phyloP scores from a whole-genome alignment of 2,888 invertebrate species.

The Hanleya hanleyi region DNA sequence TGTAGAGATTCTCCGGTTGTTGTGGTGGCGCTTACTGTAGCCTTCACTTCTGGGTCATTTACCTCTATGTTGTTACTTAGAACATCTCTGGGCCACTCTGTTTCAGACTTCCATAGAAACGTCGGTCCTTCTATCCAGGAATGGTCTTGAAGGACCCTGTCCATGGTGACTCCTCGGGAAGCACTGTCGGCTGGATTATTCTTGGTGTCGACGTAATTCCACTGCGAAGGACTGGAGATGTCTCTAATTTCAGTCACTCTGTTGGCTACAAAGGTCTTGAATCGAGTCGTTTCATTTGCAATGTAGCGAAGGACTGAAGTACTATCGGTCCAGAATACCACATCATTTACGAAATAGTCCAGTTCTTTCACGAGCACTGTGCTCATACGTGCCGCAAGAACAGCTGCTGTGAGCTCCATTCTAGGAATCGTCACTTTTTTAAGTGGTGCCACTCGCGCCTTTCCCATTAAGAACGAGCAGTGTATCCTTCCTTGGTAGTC shows the following conservation, averaged over 20 bases:
- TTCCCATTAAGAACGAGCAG: conserved; percentile 35
- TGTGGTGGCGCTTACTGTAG: too few relatives aligned
- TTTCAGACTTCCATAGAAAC: too few relatives aligned
- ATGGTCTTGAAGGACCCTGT: background rate
- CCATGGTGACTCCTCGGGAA: conserved; percentile 20
- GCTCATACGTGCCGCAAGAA: conserved; percentile 15
- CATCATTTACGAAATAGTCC: background rate
- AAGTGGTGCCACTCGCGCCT: conserved; percentile 30
- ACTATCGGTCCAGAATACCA: conserved; percentile 23
- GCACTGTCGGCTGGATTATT: conserved; percentile 19
- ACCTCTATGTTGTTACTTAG: too few relatives aligned
- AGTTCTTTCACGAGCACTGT: conserved; percentile 15
- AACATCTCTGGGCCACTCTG: too few relatives aligned
- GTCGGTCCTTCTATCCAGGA: conserved; percentile 22
- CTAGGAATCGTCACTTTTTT: conserved; percentile 28
- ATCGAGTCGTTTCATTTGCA: conserved; percentile 20
- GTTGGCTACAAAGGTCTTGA: conserved; percentile 37
- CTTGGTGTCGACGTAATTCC: conserved; percentile 12
- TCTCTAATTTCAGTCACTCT: conserved; percentile 25
- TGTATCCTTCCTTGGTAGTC: conserved; percentile 18
- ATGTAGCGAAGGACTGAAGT: conserved; percentile 27
- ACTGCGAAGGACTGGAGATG: conserved; percentile 8
- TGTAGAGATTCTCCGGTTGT: too few relatives aligned
- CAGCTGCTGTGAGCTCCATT: conserved; percentile 35
- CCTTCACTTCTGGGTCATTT: too few relatives aligned